Conservation (phyloP, 2,113 vertebrate genomes). For the Lophotis ruficrista region DNA sequence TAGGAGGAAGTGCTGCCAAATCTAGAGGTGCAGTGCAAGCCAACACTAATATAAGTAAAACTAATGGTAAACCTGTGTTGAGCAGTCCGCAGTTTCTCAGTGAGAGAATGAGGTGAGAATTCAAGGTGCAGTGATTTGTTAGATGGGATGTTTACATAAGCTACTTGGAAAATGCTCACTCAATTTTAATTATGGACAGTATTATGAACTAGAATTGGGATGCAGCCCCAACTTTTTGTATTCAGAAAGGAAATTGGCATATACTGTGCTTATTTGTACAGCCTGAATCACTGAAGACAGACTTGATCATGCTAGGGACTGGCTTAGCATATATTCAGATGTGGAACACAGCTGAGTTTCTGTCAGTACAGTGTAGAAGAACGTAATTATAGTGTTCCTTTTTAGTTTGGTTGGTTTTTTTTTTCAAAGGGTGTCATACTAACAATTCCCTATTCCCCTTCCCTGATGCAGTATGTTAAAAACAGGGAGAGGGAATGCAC, state of each 20-base stretch:
- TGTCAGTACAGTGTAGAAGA: not conserved
- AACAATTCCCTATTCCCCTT: not conserved
- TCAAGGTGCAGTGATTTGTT: not conserved
- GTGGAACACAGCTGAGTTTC: not conserved
- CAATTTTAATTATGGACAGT: not conserved
- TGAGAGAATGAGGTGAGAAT: not conserved
- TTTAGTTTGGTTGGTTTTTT: not conserved
- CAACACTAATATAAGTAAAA: not conserved
- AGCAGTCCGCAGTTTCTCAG: not conserved
- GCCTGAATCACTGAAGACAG: not conserved
- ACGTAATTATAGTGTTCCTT: not conserved
- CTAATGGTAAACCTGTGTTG: not conserved
- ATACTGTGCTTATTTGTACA: not conserved
- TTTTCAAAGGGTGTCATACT: accelerated
- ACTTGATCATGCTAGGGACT: not conserved
- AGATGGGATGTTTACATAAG: not conserved
- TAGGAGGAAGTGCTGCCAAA: not conserved
- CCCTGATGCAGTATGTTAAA: not conserved
- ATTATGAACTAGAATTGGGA: not conserved
- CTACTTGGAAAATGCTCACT: not conserved
- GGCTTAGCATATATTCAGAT: not conserved
- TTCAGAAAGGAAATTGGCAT: not conserved
- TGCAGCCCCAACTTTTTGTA: not conserved
- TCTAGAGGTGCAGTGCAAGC: not conserved
- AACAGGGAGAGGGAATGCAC: not conserved